Base-by-base conservation (phyloP, 2,113 vertebrate genomes). In the Hippocampus mohnikei region DNA sequence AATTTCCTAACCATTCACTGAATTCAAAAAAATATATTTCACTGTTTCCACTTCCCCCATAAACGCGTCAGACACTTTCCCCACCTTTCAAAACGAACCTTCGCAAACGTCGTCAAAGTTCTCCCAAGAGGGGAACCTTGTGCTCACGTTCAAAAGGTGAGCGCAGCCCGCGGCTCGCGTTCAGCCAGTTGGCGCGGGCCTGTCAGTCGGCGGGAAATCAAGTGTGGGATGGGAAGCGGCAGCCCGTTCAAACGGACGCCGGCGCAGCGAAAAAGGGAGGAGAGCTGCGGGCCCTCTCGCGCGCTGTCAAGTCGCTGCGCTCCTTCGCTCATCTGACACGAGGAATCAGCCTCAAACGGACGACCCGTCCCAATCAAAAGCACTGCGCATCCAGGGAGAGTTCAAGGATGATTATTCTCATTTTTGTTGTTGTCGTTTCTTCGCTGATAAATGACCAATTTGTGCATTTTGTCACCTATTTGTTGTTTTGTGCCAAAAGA, bases 151-250 rank as follows among this genome's bases (percentile, higher is more conserved):
- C 8, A 46, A 67, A 72, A 52, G 61, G 60, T 70, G 50, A 80
- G 73, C 71, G 46, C 37, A 70, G 41, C 69, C 46, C 12, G 42
- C 71, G 75, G 55, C 71, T 55, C 69, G 58, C 69, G 80, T 75
- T 56, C 64, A 75, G 27, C 6, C 8, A 55, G 73, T 83, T 46
- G 69, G 73, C 58, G 16, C 67, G 13, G 37, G 71, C 27, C 80
- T 74, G 83, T 70, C 84, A 71, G 66, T 84, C 73, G 5, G 44
- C 68, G 41, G 64, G 70, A 81, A 89, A 84, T 85, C 74, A 71
- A 83, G 86, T 79, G 84, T 83, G 81, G 81, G 82, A 88, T 81
- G 72, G 74, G 59, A 87, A 70, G 75, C 83, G 88, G 81, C 87
- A 89, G 84, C 27, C 41, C 59, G 82, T 84, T 85, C 83, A 88